Evolutionary conservation across 1,140 invertebrate genomes (phyloP).

Genomic region (Drosophila busckii): DNA sequence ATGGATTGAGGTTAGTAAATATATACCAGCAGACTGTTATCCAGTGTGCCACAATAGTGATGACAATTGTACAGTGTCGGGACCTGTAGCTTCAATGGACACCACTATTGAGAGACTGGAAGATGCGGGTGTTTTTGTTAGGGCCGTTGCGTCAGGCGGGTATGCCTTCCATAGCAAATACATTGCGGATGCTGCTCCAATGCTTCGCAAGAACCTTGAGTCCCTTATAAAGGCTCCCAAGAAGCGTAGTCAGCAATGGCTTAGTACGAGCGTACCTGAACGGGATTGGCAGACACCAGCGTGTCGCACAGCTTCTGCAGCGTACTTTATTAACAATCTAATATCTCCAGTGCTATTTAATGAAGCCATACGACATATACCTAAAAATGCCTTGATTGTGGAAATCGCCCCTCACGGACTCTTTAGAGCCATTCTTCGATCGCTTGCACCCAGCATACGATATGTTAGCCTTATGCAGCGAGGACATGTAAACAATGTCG

Average conservation of each 20-base stretch:
- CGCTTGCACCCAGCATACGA: constrained; percentile 82
- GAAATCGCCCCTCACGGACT: constrained; percentile 96
- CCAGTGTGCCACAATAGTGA: constrained; percentile 95
- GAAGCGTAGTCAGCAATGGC: constrained; percentile 88
- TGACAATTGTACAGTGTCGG: constrained; percentile 96
- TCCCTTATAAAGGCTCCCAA: constrained; percentile 89
- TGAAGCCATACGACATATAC: constrained; percentile 90
- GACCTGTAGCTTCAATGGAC: constrained; percentile 88
- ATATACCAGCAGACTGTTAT: constrained; percentile 87
- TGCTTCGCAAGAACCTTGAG: constrained; percentile 86
- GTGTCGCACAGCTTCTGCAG: constrained; percentile 90
- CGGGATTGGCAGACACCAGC: constrained; percentile 86
- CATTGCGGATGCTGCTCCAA: constrained; percentile 90
- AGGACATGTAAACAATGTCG: constrained; percentile 84
- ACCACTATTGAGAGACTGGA: constrained; percentile 80
- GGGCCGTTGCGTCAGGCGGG: constrained; percentile 91
- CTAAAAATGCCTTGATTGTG: constrained; percentile 91
- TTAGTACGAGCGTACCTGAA: constrained; percentile 93
- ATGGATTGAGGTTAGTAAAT: constrained; percentile 89
- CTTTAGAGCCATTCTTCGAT: constrained; percentile 91
- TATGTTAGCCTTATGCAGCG: constrained; percentile 90
- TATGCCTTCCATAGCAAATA: constrained; percentile 97
- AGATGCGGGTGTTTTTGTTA: constrained; percentile 90
- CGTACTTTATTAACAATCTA: constrained; percentile 98
- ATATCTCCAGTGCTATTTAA: constrained; percentile 90